Base-by-base conservation (phyloP, 2,797 vertebrate genomes). In the Eutrigla gurnardus region DNA sequence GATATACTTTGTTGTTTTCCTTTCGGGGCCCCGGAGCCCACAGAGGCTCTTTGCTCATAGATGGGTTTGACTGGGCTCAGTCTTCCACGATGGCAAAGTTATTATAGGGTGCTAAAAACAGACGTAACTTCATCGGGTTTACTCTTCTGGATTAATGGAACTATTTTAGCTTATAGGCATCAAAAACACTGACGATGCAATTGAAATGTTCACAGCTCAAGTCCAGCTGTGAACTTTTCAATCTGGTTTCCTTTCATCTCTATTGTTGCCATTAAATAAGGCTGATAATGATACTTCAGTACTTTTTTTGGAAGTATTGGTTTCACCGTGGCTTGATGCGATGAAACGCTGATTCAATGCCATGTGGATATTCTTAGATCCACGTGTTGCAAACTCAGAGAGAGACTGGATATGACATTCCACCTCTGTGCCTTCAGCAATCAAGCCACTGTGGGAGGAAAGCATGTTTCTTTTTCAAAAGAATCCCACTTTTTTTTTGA, bases 371-470 rank as follows among this genome's bases (percentile, higher is more conserved):
- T 77, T 52, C 49, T 69, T 54, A 47, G 70, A 81, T 64, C 70
- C 62, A 73, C 64, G 75, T 43, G 54, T 69, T 65, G 66, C 35
- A 47, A 74, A 75, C 17, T 46, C 68, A 72, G 18, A 76, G 37
- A 75, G 49, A 64, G 49, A 65, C 45, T 81, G 45, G 18, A 61
- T 68, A 47, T 52, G 67, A 75, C 73, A 60, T 80, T 80, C 70
- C 60, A 62, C 65, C 57, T 42, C 57, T 84, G 75, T 65, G 83
- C 79, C 80, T 84, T 77, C 75, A 80, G 80, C 86, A 79, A 67
- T 86, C 75, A 80, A 69, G 73, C 65, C 63, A 59, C 69, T 46
- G 75, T 88, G 85, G 85, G 82, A 85, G 80, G 79, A 84, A 9
- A 63, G 50, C 45, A 32, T 54, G 42, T 32, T 68, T 32, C 40